Evolutionary conservation across 2,888 invertebrate genomes (phyloP).

Genomic region (Dicycla oo): DNA sequence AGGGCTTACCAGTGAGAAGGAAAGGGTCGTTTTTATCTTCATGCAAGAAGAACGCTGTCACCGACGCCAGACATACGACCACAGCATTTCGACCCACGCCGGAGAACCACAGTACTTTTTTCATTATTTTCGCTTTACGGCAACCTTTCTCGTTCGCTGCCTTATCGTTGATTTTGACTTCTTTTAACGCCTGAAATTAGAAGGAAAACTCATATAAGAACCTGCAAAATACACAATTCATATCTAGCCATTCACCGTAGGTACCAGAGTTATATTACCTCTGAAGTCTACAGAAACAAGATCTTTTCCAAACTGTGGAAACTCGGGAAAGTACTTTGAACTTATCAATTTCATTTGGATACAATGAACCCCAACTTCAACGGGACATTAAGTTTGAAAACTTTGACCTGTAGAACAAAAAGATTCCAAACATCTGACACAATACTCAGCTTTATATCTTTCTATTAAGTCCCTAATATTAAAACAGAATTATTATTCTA

Average conservation of each 20-base stretch:
- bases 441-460: slow-evolving; percentile 6
- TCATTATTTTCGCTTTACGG: slow-evolving; percentile 75
- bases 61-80: slow-evolving; percentile 91
- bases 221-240: neutral
- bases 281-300: slow-evolving; percentile 3
- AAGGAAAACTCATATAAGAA: neutral
- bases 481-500: slow-evolving; percentile 37
- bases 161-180: slow-evolving; percentile 80
- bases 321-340: slow-evolving; percentile 19
- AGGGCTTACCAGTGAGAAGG: slow-evolving; percentile 90
- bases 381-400: slow-evolving; percentile 9
- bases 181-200: slow-evolving; percentile 90
- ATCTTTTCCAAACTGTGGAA: neutral
- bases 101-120: slow-evolving; percentile 90
- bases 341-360: slow-evolving; percentile 24
- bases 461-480: slow-evolving; percentile 19
- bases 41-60: slow-evolving; percentile 90
- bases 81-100: slow-evolving; percentile 93
- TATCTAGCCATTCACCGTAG: neutral
- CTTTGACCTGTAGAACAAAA: slow-evolving; percentile 24
- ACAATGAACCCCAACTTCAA: slow-evolving; percentile 17
- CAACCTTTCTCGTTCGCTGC: slow-evolving; percentile 77
- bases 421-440: slow-evolving; percentile 18
- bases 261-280: neutral
- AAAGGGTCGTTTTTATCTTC: slow-evolving; percentile 87